These are phyloP conservation scores for Cassiopea xamachana DNA, from an alignment of 30 jellyfish, hydroid and myxozoan species.

Conservation along the genomic window DNA sequence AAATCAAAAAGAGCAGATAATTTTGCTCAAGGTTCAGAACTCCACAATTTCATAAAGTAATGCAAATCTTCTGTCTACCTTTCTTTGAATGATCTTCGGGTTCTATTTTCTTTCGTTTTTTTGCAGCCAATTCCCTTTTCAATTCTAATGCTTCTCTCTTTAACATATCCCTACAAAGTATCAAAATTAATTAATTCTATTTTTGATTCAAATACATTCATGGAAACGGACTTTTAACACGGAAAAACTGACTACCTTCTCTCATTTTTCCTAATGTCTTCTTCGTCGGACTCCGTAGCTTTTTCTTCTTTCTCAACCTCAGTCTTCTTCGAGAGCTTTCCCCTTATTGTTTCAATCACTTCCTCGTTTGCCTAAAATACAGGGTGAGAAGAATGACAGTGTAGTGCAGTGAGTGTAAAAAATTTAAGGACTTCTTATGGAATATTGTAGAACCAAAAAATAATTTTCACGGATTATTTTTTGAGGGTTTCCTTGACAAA, in stretches of 20 bases:
- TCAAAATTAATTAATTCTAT: neutral
- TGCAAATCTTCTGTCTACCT: neutral
- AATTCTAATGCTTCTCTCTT: conserved; percentile 80
- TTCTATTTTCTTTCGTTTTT: conserved; percentile 18
- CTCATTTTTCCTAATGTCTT: conserved; percentile 9
- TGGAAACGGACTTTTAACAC: neutral
- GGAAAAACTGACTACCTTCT: conserved; percentile 37
- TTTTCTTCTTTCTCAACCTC: neutral
- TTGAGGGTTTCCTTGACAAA: too few relatives aligned
- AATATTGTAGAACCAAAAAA: too few relatives aligned
- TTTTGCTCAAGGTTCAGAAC: too few relatives aligned
- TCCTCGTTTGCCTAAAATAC: conserved; percentile 20
- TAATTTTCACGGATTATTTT: too few relatives aligned
- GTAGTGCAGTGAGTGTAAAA: too few relatives aligned
- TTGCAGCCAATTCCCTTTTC: conserved; percentile 71
- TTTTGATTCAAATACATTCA: neutral
- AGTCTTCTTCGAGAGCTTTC: conserved; percentile 33
- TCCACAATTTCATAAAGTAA: neutral
- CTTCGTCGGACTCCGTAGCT: conserved; percentile 21
- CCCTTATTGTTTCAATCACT: conserved; percentile 31
- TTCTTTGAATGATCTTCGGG: neutral
- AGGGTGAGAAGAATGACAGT: neutral
- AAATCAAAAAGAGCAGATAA: too few relatives aligned
- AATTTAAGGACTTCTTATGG: too few relatives aligned
- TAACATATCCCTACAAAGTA: conserved; percentile 62